These are phyloP conservation scores for Saccostrea glomerata DNA, from an alignment of 1,140 invertebrate species.

Conservation along the genomic window DNA sequence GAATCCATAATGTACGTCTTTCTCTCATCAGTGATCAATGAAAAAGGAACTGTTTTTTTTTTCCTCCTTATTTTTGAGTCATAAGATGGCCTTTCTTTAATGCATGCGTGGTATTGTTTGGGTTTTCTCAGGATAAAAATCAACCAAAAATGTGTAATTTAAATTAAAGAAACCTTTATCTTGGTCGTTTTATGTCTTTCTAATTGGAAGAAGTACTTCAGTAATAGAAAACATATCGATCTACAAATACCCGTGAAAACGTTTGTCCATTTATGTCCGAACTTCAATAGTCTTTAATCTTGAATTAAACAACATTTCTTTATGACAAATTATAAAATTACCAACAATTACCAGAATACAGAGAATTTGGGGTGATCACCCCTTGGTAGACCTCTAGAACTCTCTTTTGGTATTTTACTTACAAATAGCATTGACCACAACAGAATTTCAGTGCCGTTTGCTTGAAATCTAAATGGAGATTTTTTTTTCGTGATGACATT, in stretches of 20 bases:
- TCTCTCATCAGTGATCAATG: background rate
- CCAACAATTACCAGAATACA: background rate
- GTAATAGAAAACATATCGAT: background rate
- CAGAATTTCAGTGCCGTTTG: no score
- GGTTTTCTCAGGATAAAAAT: constrained; percentile 5
- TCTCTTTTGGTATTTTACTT: no score
- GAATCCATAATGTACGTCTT: background rate
- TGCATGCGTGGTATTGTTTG: background rate
- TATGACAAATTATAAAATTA: background rate
- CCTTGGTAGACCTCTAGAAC: background rate
- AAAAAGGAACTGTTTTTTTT: no score
- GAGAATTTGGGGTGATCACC: background rate
- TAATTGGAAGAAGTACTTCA: constrained; percentile 4
- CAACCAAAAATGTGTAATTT: background rate
- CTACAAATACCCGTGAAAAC: background rate
- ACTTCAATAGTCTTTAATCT: constrained; percentile 4
- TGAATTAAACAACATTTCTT: background rate
- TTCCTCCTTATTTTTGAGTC: background rate
- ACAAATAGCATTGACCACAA: no score
- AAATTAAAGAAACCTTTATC: background rate
- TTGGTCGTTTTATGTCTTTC: background rate
- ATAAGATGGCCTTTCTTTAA: no score
- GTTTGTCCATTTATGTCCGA: background rate
- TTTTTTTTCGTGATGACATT: no score
- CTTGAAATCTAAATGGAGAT: no score